These are phyloP conservation scores for Hermaeophaga mercurialis DNA, from an alignment of 2,888 invertebrate species.

Conservation along the genomic window DNA sequence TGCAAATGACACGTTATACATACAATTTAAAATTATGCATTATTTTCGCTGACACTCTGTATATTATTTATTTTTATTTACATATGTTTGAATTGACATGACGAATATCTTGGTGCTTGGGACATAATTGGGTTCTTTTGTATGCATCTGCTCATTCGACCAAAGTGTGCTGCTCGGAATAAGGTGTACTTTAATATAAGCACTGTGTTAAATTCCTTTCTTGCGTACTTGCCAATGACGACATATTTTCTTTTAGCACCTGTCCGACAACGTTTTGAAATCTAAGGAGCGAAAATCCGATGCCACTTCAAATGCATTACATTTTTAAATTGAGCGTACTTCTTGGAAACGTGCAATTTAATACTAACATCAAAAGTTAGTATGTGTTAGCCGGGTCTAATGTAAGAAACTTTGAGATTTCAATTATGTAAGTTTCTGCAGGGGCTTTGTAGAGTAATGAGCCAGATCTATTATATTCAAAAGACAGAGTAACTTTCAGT, in stretches of 20 bases:
- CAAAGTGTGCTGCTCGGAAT: too few relatives aligned
- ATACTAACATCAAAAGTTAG: constrained; percentile 34
- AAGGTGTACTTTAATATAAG: too few relatives aligned
- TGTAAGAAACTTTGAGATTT: constrained; percentile 44
- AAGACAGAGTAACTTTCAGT: constrained; percentile 42
- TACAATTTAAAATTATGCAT: too few relatives aligned
- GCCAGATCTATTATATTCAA: constrained; percentile 38
- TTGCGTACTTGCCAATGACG: neutral
- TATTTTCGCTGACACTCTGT: too few relatives aligned
- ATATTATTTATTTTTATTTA: too few relatives aligned
- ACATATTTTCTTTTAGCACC: neutral
- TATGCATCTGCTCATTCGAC: too few relatives aligned
- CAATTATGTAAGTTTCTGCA: constrained; percentile 45
- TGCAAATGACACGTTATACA: too few relatives aligned
- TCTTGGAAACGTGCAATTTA: constrained; percentile 22
- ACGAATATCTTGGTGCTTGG: too few relatives aligned
- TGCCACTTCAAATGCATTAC: constrained; percentile 2
- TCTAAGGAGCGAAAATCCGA: neutral
- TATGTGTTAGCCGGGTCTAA: constrained; percentile 36
- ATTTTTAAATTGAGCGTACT: constrained; percentile 1
- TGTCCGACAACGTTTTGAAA: constrained; percentile 2
- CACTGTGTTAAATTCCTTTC: neutral
- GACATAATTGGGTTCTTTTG: too few relatives aligned
- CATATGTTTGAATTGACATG: too few relatives aligned
- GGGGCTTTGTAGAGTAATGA: constrained; percentile 44